Base-by-base conservation (phyloP, 2,888 invertebrate genomes). In the Tetrapedia diversipes region DNA sequence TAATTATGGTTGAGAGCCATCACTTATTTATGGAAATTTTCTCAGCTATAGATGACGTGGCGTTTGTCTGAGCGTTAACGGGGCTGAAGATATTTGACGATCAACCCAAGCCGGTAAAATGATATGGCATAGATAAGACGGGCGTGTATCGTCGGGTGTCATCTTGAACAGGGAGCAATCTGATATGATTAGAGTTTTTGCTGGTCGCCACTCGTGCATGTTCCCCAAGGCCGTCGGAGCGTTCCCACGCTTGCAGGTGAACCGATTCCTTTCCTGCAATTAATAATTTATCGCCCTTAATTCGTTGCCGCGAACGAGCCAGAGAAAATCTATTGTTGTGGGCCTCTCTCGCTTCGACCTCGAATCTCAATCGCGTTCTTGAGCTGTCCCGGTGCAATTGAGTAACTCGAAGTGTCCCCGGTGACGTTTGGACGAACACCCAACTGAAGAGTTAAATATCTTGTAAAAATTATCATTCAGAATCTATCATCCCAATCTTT, bases 101-200 rank as follows among this genome's bases (percentile, higher is more conserved):
- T n/a, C n/a, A n/a, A n/a, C n/a, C n/a, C n/a, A n/a, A 79, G 43
- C 59, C 24, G 56, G 51, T 47, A 63, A 57, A 79, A 68, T 78
- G 79, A 83, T 83, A 83, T 83, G 76, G 37, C 34, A 54, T 8
- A 72, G 84, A 84, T 84, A 84, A 86, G 76, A 76, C 77, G 81
- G 71, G 49, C 69, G 79, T 72, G 76, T 68, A 78, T 84, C 77
- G 59, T 75, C 80, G 81, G 86, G 88, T 88, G 89, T 88, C 90
- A 87, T 89, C 89, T 87, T 87, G 90, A 90, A 90, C 87, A 86
- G 86, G 86, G 89, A 88, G 88, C 90, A 90, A 90, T 90, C 90
- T 89, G 90, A 89, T 91, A 90, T 90, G 90, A 91, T 91, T 91
- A 91, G 87, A 86, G 88, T 89, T 90, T 89, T 57, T 90, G 82